phyloP scores from a whole-genome alignment of 2,888 invertebrate genomes.

The Scelioninae gen. 2 region DNA sequence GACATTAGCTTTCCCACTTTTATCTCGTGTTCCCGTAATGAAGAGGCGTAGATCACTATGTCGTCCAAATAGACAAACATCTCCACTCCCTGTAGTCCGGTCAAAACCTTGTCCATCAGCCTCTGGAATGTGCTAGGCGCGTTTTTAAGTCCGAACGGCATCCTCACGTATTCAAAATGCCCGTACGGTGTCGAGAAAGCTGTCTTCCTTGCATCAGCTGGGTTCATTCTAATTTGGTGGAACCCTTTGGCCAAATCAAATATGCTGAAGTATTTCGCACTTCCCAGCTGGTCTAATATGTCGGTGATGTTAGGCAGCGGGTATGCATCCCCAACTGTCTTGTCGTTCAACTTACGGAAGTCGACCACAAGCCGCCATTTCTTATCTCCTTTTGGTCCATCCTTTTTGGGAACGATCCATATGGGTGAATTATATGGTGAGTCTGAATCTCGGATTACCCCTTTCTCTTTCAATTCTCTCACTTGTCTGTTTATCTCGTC shows the following conservation, averaged over 20 bases:
- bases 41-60: constrained; percentile 52
- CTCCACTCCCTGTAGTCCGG: constrained; percentile 60
- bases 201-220: constrained; percentile 55
- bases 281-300: constrained; percentile 9
- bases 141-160: constrained; percentile 60
- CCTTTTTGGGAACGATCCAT: no score
- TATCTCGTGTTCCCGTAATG: constrained; percentile 46
- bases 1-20: no score
- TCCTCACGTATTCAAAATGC: constrained; percentile 62
- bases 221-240: constrained; percentile 61
- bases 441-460: no score
- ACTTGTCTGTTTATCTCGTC: no score
- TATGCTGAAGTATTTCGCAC: constrained; percentile 26
- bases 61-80: constrained; percentile 61
- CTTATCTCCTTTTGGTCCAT: constrained; percentile 22
- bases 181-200: constrained; percentile 43
- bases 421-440: no score
- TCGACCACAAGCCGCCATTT: constrained; percentile 42
- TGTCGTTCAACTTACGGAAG: constrained; percentile 36
- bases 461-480: no score
- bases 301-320: constrained; percentile 47
- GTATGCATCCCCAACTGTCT: constrained; percentile 44
- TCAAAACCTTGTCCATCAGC: constrained; percentile 63
- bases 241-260: constrained; percentile 64
- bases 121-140: constrained; percentile 64